Evolutionary conservation across 1,140 invertebrate genomes (phyloP).

Genomic region (Propsilocerus akamusi): DNA sequence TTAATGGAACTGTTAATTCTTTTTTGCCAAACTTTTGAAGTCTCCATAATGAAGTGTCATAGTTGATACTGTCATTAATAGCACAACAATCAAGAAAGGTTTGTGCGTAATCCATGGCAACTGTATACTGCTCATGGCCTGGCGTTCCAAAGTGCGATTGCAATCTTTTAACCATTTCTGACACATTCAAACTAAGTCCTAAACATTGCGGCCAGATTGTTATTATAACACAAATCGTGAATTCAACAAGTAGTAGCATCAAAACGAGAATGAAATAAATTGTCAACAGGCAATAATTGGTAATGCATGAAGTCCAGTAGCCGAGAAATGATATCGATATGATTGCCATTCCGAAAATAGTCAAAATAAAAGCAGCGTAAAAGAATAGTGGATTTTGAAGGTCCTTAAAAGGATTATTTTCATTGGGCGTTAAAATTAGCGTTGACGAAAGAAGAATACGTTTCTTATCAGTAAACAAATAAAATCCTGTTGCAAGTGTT

Average conservation of each 20-base stretch:
- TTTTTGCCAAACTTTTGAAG: slow-evolving; percentile 48
- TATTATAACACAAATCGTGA: slow-evolving; percentile 47
- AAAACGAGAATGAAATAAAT: slow-evolving; percentile 55
- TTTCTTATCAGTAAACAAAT: slow-evolving; percentile 45
- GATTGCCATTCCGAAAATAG: slow-evolving; percentile 41
- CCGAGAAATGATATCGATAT: slow-evolving; percentile 46
- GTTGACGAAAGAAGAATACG: slow-evolving; percentile 47
- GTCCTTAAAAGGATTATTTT: slow-evolving; percentile 27
- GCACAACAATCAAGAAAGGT: slow-evolving; percentile 69
- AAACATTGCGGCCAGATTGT: slow-evolving; percentile 62
- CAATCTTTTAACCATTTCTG: slow-evolving; percentile 43
- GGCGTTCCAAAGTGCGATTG: slow-evolving; percentile 58
- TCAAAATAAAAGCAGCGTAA: slow-evolving; percentile 44
- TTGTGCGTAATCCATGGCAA: slow-evolving; percentile 58
- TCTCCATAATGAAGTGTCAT: slow-evolving; percentile 63
- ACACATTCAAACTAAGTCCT: slow-evolving; percentile 44
- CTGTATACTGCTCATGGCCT: slow-evolving; percentile 49
- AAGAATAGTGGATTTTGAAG: slow-evolving; percentile 49
- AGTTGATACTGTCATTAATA: slow-evolving; percentile 57
- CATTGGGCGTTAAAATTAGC: slow-evolving; percentile 32
- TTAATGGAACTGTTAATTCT: slow-evolving; percentile 53
- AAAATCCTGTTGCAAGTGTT: slow-evolving; percentile 44
- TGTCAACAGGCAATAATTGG: slow-evolving; percentile 47
- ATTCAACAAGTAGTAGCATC: slow-evolving; percentile 46
- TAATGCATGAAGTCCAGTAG: slow-evolving; percentile 56